These are phyloP conservation scores for Ataeniobius toweri DNA, from an alignment of 2,797 vertebrate species.

Conservation along the genomic window DNA sequence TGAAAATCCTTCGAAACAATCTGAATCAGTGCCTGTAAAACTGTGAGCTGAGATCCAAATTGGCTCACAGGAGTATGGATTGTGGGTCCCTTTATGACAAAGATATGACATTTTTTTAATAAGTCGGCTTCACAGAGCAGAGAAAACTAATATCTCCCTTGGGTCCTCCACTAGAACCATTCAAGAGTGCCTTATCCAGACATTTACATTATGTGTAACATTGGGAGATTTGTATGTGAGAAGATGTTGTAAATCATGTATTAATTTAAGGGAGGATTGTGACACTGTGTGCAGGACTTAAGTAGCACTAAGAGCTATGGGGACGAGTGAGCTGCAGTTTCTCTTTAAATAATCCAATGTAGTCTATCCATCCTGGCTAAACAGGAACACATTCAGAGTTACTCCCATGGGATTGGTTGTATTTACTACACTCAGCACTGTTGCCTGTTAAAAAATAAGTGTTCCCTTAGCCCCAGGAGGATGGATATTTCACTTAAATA, in stretches of 20 bases:
- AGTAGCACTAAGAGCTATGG: constrained; percentile 1
- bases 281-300: neutral
- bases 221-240: constrained; percentile 22
- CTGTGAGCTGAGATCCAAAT: constrained; percentile 41
- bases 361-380: constrained; percentile 7
- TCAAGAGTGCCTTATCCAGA: constrained; percentile 38
- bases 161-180: constrained; percentile 47
- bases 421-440: neutral
- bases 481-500: neutral
- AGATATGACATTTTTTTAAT: constrained; percentile 61
- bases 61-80: constrained; percentile 34
- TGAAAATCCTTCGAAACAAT: constrained; percentile 40
- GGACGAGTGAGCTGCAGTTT: neutral
- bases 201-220: constrained; percentile 24
- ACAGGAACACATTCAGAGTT: neutral
- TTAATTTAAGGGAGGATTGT: constrained; percentile 14
- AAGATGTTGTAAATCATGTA: constrained; percentile 5
- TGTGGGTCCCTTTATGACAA: constrained; percentile 62
- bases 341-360: constrained; percentile 8
- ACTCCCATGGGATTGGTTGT: neutral
- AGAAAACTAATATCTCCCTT: constrained; percentile 53
- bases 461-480: neutral
- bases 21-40: constrained; percentile 20
- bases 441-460: neutral
- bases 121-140: constrained; percentile 54